Evolutionary conservation across 1,140 invertebrate genomes (phyloP).

Genomic region (Chironomus tepperi): DNA sequence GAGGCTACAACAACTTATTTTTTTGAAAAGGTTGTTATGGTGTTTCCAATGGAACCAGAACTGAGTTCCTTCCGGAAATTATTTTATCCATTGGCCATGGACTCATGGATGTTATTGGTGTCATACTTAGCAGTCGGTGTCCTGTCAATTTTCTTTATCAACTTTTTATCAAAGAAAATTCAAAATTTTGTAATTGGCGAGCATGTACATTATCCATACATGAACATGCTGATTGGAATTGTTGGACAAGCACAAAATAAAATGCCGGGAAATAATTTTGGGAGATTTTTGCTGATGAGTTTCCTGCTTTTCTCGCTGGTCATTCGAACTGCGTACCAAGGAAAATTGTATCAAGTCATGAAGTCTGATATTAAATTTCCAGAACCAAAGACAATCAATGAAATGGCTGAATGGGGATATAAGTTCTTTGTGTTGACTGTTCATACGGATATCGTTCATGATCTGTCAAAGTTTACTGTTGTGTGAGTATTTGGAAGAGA

Average conservation of each 20-base stretch:
- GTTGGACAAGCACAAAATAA: neutral
- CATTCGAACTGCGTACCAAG: neutral
- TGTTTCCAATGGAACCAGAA: neutral
- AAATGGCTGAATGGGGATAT: neutral
- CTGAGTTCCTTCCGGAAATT: neutral
- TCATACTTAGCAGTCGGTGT: neutral
- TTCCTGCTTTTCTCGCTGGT: neutral
- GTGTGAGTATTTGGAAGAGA: too few relatives aligned
- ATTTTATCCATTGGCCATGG: neutral
- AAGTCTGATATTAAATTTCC: neutral
- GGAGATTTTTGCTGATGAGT: neutral
- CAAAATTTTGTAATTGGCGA: neutral
- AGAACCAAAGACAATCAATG: neutral
- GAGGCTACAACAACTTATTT: neutral
- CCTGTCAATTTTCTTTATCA: neutral
- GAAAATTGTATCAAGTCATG: neutral
- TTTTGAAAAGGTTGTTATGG: neutral
- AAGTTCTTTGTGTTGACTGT: neutral
- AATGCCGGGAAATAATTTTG: neutral
- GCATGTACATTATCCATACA: neutral
- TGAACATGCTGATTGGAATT: neutral
- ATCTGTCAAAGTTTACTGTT: too few relatives aligned
- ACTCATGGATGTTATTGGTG: neutral
- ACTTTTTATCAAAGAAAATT: neutral
- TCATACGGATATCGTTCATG: too few relatives aligned